Base-by-base conservation (phyloP, 1,140 invertebrate genomes). In the Zophobas atratus region DNA sequence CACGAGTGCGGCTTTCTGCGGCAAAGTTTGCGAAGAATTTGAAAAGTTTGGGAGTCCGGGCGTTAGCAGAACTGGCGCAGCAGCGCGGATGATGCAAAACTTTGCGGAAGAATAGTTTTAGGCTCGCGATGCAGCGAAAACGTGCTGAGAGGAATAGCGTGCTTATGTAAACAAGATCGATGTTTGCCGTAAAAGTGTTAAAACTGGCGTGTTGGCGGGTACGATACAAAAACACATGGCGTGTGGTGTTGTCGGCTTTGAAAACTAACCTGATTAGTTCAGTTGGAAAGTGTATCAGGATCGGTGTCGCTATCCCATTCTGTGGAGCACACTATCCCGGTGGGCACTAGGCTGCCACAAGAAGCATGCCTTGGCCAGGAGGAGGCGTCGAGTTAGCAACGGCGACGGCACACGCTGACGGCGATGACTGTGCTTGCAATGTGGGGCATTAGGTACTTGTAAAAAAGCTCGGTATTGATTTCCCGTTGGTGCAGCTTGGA, bases 381-480 rank as follows among this genome's bases (percentile, higher is more conserved):
- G 36, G 57, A 85, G 84, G 46, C 83, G 87, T 73, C 85, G 85
- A 63, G 86, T 86, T 60, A 86, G 84, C 70, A 87, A 84, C 60
- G 43, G 33, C 60, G 38, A 38, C 56, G 86, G 86, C 67, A 74
- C 79, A 63, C 82, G 83, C 57, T 60, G 81, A 85, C 86, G 70
- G 81, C 87, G 75, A 86, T 85, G 84, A 48, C 77, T 81, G 48
- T 74, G 71, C 53, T 81, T 75, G 79, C 78, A 78, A 83, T 83
- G 82, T 83, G 82, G 82, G 82, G 82, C 82, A 83, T 82, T 81
- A 78, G 82, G 80, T 81, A 78, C 76, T 77, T 81, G 75, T 78
- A 77, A 81, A 81, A 80, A 81, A 79, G 74, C 75, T 71, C 43
- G 78, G 81, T 81, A 81, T 81, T 81, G 81, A 81, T 81, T 80